Conservation (phyloP, 2,888 invertebrate species). For the Trissoscelio sp. region DNA sequence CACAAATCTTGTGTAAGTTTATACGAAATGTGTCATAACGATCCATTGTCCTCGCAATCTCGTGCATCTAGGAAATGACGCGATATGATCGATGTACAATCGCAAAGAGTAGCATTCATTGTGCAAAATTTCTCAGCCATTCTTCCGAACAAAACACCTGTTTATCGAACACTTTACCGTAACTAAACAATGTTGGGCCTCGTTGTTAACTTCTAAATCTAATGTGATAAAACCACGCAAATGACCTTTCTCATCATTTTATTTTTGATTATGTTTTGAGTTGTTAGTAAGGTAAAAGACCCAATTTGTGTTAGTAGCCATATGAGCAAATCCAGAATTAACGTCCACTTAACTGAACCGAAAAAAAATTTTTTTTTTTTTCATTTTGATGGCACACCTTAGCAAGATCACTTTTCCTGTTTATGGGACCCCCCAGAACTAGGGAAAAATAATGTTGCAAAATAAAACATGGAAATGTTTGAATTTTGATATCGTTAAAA, state of each 20-base stretch:
- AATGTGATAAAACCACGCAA: slow-evolving; percentile 5
- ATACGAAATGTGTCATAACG: slow-evolving; percentile 20
- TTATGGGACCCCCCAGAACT: too few relatives aligned
- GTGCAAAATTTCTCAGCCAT: slow-evolving; percentile 26
- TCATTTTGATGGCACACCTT: too few relatives aligned
- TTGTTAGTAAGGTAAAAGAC: too few relatives aligned
- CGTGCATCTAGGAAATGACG: background rate
- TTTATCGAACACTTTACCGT: slow-evolving; percentile 23
- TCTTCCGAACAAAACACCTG: slow-evolving; percentile 28
- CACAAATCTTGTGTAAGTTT: slow-evolving; percentile 5
- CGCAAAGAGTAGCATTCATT: slow-evolving; percentile 20
- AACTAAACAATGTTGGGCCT: slow-evolving; percentile 4
- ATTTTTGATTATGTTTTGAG: background rate
- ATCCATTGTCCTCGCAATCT: slow-evolving; percentile 31
- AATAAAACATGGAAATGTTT: too few relatives aligned
- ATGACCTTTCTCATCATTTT: slow-evolving; percentile 4
- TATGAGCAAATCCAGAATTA: too few relatives aligned
- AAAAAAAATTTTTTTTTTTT: too few relatives aligned
- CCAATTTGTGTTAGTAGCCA: too few relatives aligned
- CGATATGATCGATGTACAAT: slow-evolving; percentile 43
- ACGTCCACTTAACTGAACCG: too few relatives aligned
- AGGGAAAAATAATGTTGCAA: too few relatives aligned
- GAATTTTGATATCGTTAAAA: too few relatives aligned
- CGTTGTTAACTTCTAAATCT: background rate
- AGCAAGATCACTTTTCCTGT: too few relatives aligned